phyloP scores from a whole-genome alignment of 2,888 invertebrate species.

The Drosophila nigricruria region DNA sequence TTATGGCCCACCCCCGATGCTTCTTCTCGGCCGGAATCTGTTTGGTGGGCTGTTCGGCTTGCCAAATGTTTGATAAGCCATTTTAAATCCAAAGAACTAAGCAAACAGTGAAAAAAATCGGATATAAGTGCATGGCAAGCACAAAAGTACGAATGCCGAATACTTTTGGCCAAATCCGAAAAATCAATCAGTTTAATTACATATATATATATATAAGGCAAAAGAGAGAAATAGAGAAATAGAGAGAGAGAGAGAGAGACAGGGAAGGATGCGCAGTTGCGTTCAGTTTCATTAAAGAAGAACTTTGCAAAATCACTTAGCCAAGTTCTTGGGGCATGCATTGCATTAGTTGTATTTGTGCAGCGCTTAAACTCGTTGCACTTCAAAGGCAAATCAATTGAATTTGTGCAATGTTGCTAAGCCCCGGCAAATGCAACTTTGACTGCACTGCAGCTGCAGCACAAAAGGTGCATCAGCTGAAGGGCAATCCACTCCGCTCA shows the following conservation, averaged over 20 bases:
- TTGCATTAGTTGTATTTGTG: slow-evolving; percentile 72
- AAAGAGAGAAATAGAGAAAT: not conserved
- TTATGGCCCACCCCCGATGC: slow-evolving; percentile 32
- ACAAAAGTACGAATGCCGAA: slow-evolving; percentile 19
- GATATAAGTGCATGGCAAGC: slow-evolving; percentile 25
- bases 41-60: not conserved
- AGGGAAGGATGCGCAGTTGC: slow-evolving; percentile 4
- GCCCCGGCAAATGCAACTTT: slow-evolving; percentile 30
- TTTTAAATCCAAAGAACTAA: slow-evolving; percentile 40
- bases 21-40: not conserved
- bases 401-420: slow-evolving; percentile 66
- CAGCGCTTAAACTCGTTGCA: slow-evolving; percentile 62
- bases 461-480: slow-evolving; percentile 51
- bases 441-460: slow-evolving; percentile 19
- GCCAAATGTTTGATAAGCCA: slow-evolving; percentile 37
- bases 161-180: slow-evolving; percentile 26
- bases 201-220: not conserved
- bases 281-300: slow-evolving; percentile 48
- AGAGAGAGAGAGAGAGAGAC: not conserved
- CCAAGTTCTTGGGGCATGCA: slow-evolving; percentile 52
- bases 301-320: slow-evolving; percentile 56
- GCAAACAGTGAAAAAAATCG: slow-evolving; percentile 24
- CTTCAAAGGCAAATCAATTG: slow-evolving; percentile 69
- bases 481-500: slow-evolving; percentile 34
- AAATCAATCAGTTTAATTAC: slow-evolving; percentile 68